Evolutionary conservation across 2,113 vertebrate genomes (phyloP).

Genomic region (Mastomys natalensis): DNA sequence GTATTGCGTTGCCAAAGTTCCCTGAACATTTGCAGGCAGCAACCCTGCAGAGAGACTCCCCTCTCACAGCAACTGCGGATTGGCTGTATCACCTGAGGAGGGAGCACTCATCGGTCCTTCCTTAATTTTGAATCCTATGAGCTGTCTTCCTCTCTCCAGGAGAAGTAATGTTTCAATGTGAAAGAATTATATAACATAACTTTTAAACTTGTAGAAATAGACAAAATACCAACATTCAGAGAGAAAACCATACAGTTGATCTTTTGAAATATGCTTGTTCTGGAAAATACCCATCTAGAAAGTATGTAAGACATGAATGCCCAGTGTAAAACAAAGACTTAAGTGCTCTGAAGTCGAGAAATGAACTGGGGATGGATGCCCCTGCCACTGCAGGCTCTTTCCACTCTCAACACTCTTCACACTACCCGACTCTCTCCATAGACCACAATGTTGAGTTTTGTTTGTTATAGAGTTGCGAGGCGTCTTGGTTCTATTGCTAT

Average conservation of each 20-base stretch:
- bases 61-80: no score
- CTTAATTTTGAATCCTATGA: neutral
- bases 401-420: no score
- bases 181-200: neutral
- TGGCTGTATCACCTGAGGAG: neutral
- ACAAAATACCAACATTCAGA: constrained; percentile 43
- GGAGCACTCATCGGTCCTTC: neutral
- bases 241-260: neutral
- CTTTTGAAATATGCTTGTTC: constrained; percentile 35
- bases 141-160: neutral
- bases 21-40: no score
- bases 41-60: no score
- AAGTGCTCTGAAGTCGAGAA: neutral
- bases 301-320: neutral
- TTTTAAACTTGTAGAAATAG: constrained; percentile 18
- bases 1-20: no score
- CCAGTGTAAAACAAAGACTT: neutral
- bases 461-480: neutral
- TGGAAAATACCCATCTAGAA: neutral
- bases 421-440: neutral
- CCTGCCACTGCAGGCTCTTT: rapidly evolving
- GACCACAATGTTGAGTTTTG: neutral
- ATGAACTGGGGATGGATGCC: no score
- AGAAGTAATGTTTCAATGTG: no score
- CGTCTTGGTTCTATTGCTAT: neutral